phyloP scores from a whole-genome alignment of 2,888 invertebrate species.

The Drosophila hamatofila region DNA sequence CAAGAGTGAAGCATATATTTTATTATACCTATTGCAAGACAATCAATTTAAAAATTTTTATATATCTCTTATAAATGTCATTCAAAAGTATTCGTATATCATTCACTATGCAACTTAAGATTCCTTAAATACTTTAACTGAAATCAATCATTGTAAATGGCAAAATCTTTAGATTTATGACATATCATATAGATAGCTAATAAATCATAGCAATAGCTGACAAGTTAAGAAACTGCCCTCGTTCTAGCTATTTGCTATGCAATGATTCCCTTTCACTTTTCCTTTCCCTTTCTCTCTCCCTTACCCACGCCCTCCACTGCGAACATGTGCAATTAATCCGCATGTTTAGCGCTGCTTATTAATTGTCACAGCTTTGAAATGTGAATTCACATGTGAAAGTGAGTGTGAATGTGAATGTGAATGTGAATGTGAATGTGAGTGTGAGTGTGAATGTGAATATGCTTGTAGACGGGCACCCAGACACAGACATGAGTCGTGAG shows the following conservation, averaged over 20 bases:
- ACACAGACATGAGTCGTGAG: conserved; percentile 9
- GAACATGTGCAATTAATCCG: conserved; percentile 83
- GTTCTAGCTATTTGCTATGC: conserved; percentile 22
- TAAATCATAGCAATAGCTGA: conserved; percentile 10
- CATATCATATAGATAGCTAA: neutral
- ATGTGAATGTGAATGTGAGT: neutral
- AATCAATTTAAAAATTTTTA: no score
- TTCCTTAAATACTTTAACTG: neutral
- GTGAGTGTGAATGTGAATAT: neutral
- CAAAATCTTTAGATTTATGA: neutral
- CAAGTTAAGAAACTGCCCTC: conserved; percentile 50
- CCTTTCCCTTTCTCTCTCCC: neutral
- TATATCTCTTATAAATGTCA: neutral
- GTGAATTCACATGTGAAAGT: conserved; percentile 1
- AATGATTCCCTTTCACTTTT: conserved; percentile 6
- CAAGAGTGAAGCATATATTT: no score
- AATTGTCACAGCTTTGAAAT: conserved; percentile 71
- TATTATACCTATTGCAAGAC: no score
- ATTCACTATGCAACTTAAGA: neutral
- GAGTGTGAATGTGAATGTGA: conserved; percentile 14
- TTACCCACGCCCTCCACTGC: neutral
- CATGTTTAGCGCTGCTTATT: conserved; percentile 74
- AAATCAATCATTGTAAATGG: conserved; percentile 16
- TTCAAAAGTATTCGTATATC: neutral
- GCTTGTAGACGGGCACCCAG: neutral